Conservation (phyloP, 2,797 vertebrate species). For the Salarias fasciatus region DNA sequence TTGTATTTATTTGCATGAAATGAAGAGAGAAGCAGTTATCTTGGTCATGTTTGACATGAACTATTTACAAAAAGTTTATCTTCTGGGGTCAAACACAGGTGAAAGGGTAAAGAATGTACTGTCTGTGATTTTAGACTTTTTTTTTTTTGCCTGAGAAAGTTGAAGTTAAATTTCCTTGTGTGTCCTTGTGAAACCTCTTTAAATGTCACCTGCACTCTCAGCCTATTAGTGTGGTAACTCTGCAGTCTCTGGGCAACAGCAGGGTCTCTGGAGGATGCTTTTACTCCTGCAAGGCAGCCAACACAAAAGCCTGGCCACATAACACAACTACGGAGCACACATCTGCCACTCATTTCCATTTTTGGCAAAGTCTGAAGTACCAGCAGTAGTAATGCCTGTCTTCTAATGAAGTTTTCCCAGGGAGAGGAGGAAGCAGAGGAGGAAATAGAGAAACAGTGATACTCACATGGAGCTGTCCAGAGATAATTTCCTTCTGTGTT, state of each 20-base stretch:
- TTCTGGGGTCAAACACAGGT: too few relatives aligned
- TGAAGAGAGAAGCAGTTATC: neutral
- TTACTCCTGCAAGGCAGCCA: conserved; percentile 27
- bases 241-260: conserved; percentile 36
- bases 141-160: conserved; percentile 1
- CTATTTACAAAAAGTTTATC: too few relatives aligned
- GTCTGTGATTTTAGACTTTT: too few relatives aligned
- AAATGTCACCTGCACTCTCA: neutral
- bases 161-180: neutral
- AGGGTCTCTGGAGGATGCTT: conserved; percentile 13
- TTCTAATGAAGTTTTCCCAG: too few relatives aligned
- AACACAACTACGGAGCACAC: neutral
- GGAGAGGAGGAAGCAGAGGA: too few relatives aligned
- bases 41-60: neutral
- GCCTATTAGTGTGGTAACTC: conserved; percentile 6
- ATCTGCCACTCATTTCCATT: neutral
- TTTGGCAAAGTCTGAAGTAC: neutral
- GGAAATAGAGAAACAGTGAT: conserved; percentile 7
- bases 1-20: conserved; percentile 5
- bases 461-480: conserved; percentile 77
- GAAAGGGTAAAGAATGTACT: too few relatives aligned
- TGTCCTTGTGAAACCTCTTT: conserved; percentile 4
- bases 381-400: too few relatives aligned
- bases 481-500: conserved; percentile 64
- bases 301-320: neutral